These are phyloP conservation scores for Syngnathoides biaculeatus DNA, from an alignment of 2,113 vertebrate species.

Conservation along the genomic window DNA sequence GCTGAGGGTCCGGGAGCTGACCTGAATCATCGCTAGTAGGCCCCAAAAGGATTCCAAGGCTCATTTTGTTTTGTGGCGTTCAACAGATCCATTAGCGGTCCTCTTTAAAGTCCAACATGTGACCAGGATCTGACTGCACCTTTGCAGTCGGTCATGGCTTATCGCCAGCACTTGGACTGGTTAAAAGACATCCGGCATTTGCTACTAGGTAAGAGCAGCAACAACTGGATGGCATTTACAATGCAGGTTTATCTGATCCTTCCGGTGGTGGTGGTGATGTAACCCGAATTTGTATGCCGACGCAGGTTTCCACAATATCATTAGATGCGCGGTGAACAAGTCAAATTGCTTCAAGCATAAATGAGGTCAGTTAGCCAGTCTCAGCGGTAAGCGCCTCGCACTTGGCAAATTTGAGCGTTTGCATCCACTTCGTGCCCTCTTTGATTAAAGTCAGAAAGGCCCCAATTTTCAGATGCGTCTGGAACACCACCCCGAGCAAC, in stretches of 20 bases:
- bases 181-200: conserved; percentile 45
- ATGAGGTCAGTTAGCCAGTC: too few relatives aligned
- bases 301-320: neutral
- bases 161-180: conserved; percentile 45
- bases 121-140: conserved; percentile 26
- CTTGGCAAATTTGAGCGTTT: too few relatives aligned
- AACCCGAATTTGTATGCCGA: neutral
- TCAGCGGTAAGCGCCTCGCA: too few relatives aligned
- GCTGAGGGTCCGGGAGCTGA: conserved; percentile 38
- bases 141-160: conserved; percentile 35
- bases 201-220: conserved; percentile 67
- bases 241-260: too few relatives aligned
- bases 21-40: conserved; percentile 52
- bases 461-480: too few relatives aligned
- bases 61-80: conserved; percentile 22
- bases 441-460: too few relatives aligned
- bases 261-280: too few relatives aligned
- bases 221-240: neutral
- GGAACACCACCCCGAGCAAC: too few relatives aligned
- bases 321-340: neutral
- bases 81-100: conserved; percentile 38
- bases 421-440: too few relatives aligned
- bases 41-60: conserved; percentile 9
- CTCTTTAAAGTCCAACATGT: conserved; percentile 36
- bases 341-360: neutral